These are phyloP conservation scores for Ciconia nigra DNA, from an alignment of 2,797 vertebrate genomes.

Conservation along the genomic window DNA sequence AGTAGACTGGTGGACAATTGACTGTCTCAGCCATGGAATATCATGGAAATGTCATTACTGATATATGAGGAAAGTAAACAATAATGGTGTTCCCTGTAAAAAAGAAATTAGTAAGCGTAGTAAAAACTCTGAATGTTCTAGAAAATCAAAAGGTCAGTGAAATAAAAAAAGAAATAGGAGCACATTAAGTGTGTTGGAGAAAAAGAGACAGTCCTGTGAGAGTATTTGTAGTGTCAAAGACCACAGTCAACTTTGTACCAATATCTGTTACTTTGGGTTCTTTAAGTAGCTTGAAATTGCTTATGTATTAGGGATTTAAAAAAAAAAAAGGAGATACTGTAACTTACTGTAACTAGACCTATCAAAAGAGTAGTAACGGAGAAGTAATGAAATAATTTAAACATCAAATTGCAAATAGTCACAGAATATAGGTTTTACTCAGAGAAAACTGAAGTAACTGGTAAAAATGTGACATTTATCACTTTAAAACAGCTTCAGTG, in stretches of 20 bases:
- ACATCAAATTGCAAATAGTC: neutral
- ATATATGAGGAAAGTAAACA: neutral
- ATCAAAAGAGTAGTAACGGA: neutral
- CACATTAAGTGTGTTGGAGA: neutral
- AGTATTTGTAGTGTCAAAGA: neutral
- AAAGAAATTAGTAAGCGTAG: neutral
- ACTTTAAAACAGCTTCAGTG: neutral
- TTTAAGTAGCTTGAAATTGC: neutral
- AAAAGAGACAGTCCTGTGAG: neutral
- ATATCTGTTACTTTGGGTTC: neutral
- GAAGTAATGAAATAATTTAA: neutral
- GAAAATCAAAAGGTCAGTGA: neutral
- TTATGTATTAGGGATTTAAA: neutral
- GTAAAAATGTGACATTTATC: slow-evolving; percentile 21
- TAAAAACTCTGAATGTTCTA: neutral
- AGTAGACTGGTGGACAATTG: neutral
- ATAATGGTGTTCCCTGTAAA: neutral
- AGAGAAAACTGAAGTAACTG: neutral
- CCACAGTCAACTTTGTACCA: neutral
- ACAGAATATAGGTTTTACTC: neutral
- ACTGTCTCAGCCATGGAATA: neutral
- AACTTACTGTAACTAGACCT: neutral
- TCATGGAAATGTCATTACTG: neutral
- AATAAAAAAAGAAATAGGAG: neutral
- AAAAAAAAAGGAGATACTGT: neutral